Evolutionary conservation across 2,113 vertebrate species (phyloP).

Genomic region (Microcebus lehilahytsara): DNA sequence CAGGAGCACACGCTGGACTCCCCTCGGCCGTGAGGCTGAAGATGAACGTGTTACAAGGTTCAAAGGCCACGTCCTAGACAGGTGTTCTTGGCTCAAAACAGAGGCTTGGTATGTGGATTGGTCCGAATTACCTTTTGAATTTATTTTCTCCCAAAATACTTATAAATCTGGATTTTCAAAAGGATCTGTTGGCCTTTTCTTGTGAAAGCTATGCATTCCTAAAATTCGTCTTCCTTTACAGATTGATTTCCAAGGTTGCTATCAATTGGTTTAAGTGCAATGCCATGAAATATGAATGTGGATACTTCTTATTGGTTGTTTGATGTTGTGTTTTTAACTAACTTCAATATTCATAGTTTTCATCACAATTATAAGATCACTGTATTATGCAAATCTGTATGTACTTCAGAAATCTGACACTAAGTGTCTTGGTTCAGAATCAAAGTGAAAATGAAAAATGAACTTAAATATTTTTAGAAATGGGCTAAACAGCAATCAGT

Average conservation of each 20-base stretch:
- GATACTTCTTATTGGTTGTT: not conserved
- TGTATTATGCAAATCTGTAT: not conserved
- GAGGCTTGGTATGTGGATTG: not conserved
- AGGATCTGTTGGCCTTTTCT: not conserved
- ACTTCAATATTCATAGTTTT: not conserved
- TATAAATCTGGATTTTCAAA: not conserved
- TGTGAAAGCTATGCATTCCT: not conserved
- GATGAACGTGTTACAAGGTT: not conserved
- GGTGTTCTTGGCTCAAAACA: not conserved
- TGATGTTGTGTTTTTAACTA: not conserved
- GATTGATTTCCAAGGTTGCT: not conserved
- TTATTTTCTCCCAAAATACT: not conserved
- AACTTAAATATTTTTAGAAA: not conserved
- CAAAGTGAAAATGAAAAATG: not conserved
- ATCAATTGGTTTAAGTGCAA: not conserved
- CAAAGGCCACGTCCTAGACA: not conserved
- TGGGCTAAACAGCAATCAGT: not conserved
- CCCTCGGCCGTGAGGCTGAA: not conserved
- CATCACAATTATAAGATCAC: not conserved
- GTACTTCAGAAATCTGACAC: not conserved
- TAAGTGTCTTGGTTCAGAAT: not conserved
- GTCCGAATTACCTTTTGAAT: not conserved
- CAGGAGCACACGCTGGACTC: not conserved
- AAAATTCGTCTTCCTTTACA: not conserved
- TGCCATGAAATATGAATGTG: not conserved